Evolutionary conservation across 2,797 vertebrate species (phyloP).

Genomic region (Pygocentrus nattereri): DNA sequence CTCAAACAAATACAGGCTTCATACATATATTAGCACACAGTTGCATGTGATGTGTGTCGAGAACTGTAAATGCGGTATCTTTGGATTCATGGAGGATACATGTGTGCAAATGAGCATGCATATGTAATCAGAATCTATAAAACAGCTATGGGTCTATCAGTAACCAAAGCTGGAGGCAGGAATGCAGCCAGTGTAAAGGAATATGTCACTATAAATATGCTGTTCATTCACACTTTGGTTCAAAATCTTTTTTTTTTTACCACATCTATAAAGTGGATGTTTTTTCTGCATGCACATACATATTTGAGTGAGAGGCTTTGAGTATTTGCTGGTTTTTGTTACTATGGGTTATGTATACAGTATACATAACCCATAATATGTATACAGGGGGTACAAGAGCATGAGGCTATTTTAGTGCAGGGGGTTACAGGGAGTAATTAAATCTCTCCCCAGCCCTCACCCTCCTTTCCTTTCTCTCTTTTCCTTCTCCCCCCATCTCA

Average conservation of each 20-base stretch:
- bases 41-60: not conserved
- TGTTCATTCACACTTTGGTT: not conserved
- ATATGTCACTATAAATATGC: not conserved
- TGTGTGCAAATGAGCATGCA: slow-evolving; percentile 2
- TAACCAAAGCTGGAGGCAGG: slow-evolving; percentile 5
- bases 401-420: slow-evolving; percentile 48
- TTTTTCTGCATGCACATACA: slow-evolving; percentile 3
- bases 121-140: not conserved
- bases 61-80: not conserved
- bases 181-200: not conserved
- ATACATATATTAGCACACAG: slow-evolving; percentile 26
- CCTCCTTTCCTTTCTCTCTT: not conserved
- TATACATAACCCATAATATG: too few relatives aligned
- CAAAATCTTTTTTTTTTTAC: not conserved
- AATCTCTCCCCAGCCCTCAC: not conserved
- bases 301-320: slow-evolving; percentile 6
- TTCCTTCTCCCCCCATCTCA: not conserved
- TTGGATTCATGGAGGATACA: not conserved
- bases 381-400: slow-evolving; percentile 24
- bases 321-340: slow-evolving; percentile 39
- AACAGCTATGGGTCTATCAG: not conserved
- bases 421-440: slow-evolving; percentile 37
- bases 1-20: slow-evolving; percentile 31
- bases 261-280: slow-evolving; percentile 2
- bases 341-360: too few relatives aligned